phyloP scores from a whole-genome alignment of 2,113 vertebrate species.

The Dasyurus viverrinus region DNA sequence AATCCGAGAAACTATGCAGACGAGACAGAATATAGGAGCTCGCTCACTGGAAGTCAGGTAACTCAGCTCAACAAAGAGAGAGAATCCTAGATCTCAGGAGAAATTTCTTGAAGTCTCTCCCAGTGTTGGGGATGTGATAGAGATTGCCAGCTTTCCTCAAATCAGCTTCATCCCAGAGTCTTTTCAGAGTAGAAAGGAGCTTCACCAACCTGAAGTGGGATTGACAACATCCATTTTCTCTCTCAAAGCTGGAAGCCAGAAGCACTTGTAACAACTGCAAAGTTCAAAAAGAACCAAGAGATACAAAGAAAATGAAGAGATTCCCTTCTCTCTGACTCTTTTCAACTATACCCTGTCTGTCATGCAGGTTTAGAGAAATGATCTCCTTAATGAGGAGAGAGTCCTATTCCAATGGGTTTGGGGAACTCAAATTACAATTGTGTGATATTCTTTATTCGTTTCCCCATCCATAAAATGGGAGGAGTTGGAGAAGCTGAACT shows the following conservation, averaged over 20 bases:
- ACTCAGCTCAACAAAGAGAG: not conserved
- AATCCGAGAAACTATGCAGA: not conserved
- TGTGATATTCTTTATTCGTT: not conserved
- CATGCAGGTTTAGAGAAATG: not conserved
- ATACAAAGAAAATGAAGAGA: not conserved
- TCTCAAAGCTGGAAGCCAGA: not conserved
- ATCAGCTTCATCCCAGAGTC: not conserved
- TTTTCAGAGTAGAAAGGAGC: not conserved
- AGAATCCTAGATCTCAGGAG: not conserved
- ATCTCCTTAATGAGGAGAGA: not conserved
- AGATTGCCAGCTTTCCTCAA: not conserved
- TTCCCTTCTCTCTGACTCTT: not conserved
- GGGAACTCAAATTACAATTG: not conserved
- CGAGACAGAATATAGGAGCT: not conserved
- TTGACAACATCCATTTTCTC: not conserved
- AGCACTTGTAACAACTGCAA: not conserved
- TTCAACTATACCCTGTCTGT: not conserved
- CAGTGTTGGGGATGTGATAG: not conserved
- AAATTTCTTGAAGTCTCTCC: not conserved
- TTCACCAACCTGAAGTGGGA: too few relatives aligned
- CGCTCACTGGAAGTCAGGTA: not conserved
- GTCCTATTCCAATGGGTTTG: not conserved
- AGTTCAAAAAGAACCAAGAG: not conserved
- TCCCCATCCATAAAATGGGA: not conserved
- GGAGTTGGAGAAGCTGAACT: not conserved